These are phyloP conservation scores for Eulemur albifrons DNA, from an alignment of 2,797 vertebrate genomes.

Conservation along the genomic window DNA sequence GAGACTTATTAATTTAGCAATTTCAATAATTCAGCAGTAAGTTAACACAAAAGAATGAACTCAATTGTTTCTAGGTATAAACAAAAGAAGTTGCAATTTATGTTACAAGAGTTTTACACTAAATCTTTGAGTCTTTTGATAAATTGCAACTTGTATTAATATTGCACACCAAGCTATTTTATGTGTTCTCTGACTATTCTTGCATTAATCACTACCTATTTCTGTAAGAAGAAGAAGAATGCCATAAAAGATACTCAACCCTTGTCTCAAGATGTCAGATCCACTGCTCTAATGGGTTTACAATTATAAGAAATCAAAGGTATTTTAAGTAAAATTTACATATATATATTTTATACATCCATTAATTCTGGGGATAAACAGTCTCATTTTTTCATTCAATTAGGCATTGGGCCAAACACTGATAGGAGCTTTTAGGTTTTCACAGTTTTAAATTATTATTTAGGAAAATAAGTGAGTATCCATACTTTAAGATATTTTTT, in stretches of 20 bases:
- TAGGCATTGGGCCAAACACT: neutral
- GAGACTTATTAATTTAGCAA: neutral
- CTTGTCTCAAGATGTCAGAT: neutral
- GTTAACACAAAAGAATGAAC: neutral
- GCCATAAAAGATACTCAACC: neutral
- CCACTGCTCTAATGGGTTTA: neutral
- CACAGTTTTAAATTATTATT: slow-evolving; percentile 19
- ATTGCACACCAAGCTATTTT: neutral
- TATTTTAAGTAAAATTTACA: neutral
- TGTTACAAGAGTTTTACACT: neutral
- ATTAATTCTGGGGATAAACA: neutral
- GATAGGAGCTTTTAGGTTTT: neutral
- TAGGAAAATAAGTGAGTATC: slow-evolving; percentile 58
- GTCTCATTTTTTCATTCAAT: neutral
- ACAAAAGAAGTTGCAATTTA: neutral
- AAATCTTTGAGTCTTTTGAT: neutral
- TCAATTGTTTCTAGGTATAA: neutral
- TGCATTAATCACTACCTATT: neutral
- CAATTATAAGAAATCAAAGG: neutral
- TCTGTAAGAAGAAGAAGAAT: neutral
- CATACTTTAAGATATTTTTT: slow-evolving; percentile 71
- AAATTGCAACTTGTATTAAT: neutral
- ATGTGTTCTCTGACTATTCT: neutral
- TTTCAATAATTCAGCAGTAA: neutral
- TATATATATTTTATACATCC: neutral